Evolutionary conservation across 2,888 invertebrate species (phyloP).

Genomic region (Rotaria sp.): DNA sequence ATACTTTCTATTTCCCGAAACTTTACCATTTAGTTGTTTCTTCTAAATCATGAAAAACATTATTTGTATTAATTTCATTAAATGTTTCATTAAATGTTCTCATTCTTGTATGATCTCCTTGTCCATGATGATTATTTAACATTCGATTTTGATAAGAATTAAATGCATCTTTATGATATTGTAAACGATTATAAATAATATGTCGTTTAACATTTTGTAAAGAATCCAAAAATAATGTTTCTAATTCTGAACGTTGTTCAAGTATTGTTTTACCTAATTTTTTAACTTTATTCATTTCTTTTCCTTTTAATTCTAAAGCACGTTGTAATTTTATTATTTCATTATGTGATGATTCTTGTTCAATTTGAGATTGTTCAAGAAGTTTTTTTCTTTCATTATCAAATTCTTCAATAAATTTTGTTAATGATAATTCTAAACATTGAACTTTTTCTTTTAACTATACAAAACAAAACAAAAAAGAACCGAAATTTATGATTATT

Average conservation of each 20-base stretch:
- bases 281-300: conserved; percentile 54
- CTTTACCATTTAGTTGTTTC: conserved; percentile 53
- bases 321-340: conserved; percentile 52
- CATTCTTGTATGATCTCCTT: conserved; percentile 51
- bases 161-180: conserved; percentile 53
- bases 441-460: conserved; percentile 51
- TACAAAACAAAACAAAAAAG: conserved; percentile 23
- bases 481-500: too few species aligned
- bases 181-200: conserved; percentile 53
- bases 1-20: too few species aligned
- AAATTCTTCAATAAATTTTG: conserved; percentile 53
- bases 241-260: conserved; percentile 48
- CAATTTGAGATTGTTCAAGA: conserved; percentile 45
- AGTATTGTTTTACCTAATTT: conserved; percentile 53
- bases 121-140: conserved; percentile 51
- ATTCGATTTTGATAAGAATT: conserved; percentile 52
- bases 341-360: conserved; percentile 48
- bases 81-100: conserved; percentile 51
- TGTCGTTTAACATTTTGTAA: conserved; percentile 52
- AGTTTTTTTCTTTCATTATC: conserved; percentile 47
- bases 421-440: conserved; percentile 51
- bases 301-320: conserved; percentile 52
- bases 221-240: conserved; percentile 53
- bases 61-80: conserved; percentile 52
- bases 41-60: conserved; percentile 53